Conservation (phyloP, 2,888 invertebrate genomes). For the Eilema caniola region DNA sequence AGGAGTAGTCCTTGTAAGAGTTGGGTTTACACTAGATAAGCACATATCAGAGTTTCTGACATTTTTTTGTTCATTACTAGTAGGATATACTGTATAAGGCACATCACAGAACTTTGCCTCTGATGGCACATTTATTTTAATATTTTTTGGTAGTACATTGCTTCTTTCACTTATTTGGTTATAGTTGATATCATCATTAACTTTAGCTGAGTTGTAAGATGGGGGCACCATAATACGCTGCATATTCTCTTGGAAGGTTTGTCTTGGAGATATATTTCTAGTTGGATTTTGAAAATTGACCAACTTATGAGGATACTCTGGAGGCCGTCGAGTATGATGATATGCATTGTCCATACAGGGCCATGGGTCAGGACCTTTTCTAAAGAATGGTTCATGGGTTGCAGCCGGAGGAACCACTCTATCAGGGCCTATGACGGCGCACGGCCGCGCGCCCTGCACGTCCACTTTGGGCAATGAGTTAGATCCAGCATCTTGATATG, state of each 20-base stretch:
- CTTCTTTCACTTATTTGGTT: conserved; percentile 60
- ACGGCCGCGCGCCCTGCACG: conserved; percentile 74
- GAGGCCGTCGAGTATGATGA: conserved; percentile 65
- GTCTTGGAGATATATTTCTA: conserved; percentile 84
- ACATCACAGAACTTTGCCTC: conserved; percentile 83
- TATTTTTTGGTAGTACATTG: conserved; percentile 63
- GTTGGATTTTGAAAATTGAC: conserved; percentile 70
- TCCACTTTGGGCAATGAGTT: conserved; percentile 79
- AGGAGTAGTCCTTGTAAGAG: conserved; percentile 61
- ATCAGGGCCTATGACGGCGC: conserved; percentile 85
- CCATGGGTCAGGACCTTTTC: conserved; percentile 76
- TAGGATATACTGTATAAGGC: conserved; percentile 79
- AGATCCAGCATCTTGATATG: conserved; percentile 75
- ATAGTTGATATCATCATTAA: conserved; percentile 69
- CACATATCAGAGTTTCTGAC: conserved; percentile 71
- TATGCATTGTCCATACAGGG: conserved; percentile 60
- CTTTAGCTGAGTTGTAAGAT: conserved; percentile 69
- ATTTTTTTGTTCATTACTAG: conserved; percentile 76
- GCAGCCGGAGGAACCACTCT: conserved; percentile 71
- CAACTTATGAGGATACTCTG: conserved; percentile 76
- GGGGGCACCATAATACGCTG: conserved; percentile 82
- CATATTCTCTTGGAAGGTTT: conserved; percentile 86
- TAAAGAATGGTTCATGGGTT: conserved; percentile 67
- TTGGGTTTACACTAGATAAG: conserved; percentile 69
- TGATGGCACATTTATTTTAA: conserved; percentile 68